phyloP scores from a whole-genome alignment of 2,113 vertebrate species.

The Nestor notabilis region DNA sequence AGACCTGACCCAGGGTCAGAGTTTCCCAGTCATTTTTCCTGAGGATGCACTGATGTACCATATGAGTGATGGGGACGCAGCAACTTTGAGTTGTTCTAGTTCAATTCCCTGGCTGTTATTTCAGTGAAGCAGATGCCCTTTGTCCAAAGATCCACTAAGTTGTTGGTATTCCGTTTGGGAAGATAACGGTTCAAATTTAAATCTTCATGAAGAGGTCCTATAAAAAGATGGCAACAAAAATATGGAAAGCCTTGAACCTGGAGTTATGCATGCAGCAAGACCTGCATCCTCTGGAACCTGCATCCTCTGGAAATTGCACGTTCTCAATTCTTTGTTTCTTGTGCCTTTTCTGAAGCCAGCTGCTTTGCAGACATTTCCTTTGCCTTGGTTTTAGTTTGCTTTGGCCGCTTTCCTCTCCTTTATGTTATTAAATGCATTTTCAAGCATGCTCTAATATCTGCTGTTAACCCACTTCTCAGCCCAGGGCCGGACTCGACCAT shows the following conservation, averaged over 20 bases:
- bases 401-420: conserved; percentile 7
- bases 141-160: background rate
- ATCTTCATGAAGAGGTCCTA: background rate
- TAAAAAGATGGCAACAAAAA: background rate
- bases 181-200: background rate
- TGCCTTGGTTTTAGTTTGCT: background rate
- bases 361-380: conserved; percentile 15
- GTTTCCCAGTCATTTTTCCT: background rate
- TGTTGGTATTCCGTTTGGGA: background rate
- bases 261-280: background rate
- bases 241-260: background rate
- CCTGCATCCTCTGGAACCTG: background rate
- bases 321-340: background rate
- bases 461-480: conserved; percentile 79
- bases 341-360: background rate
- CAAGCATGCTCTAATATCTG: conserved; percentile 72
- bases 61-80: background rate
- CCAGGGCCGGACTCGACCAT: conserved; percentile 78
- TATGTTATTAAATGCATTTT: conserved; percentile 49
- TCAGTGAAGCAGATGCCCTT: background rate
- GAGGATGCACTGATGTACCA: rapidly evolving
- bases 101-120: background rate
- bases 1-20: background rate
- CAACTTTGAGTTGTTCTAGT: background rate
- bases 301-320: background rate